Evolutionary conservation across 2,797 vertebrate genomes (phyloP), one percentile per base, ranked within the genome.

Genomic region (Karalla daura): DNA sequence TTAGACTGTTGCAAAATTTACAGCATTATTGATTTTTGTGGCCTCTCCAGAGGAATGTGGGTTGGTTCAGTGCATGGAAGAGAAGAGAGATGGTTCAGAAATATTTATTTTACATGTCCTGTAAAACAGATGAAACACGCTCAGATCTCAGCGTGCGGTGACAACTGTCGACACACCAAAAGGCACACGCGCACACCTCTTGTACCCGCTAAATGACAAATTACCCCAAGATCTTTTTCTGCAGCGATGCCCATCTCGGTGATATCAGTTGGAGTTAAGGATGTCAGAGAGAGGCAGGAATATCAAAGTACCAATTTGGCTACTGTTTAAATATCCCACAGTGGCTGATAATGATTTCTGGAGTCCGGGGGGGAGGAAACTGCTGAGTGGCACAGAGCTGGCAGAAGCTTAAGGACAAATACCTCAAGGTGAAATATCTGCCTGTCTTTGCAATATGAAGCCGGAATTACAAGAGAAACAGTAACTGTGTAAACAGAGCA

Each of bases 391-490:
- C 76, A 70, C 70, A 70, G 76, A 84, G 85, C 80, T 85, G 88
- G 89, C 84, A 74, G 81, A 80, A 81, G 80, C 87, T 78, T 86
- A 90, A 91, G 88, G 90, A 91, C 80, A 83, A 81, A 85, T 83
- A 87, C 81, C 66, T 93, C 88, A 93, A 93, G 91, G 92, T 92
- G 90, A 92, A 92, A 89, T 80, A 88, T 89, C 70, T 74, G 78
- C 80, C 78, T 88, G 74, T 76, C 76, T 85, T 80, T 82, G 86
- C 87, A 89, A 81, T 65, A 81, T 52, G 40, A 68, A 50, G 30
- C 64, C 61, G 27, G 74, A 76, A 71, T 73, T 59, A 81, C 59
- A 79, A 55, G 51, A 70, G 51, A 68, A 84, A 84, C 17, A 72
- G 37, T 74, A 45, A 13, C 60, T 44, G 30, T 40, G 14, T 12